Conservation (phyloP, 2,797 vertebrate species). For the Simalia tracyae region DNA sequence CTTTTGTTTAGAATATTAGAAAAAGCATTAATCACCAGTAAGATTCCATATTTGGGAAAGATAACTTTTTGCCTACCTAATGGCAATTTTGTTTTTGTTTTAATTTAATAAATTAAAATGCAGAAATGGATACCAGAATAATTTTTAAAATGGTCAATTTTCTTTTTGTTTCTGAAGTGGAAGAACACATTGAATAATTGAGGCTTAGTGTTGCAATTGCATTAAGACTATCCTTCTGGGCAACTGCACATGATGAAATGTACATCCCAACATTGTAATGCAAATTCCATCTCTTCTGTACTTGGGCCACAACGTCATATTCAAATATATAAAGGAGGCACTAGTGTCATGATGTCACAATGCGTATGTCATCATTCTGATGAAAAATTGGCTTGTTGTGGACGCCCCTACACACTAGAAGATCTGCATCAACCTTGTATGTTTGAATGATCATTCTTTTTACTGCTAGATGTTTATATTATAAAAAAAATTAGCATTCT, state of each 20-base stretch:
- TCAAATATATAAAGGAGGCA: no score
- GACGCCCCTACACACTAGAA: no score
- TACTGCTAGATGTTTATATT: not conserved
- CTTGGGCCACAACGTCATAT: no score
- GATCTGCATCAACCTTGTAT: no score
- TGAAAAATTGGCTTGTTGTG: no score
- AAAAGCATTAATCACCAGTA: not conserved
- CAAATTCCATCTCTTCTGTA: no score
- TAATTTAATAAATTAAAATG: not conserved
- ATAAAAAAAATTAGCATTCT: no score
- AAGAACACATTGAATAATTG: not conserved
- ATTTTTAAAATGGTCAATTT: not conserved
- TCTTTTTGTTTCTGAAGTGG: not conserved
- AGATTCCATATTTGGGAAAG: slow-evolving; percentile 1
- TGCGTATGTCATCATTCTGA: no score
- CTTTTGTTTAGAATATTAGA: not conserved
- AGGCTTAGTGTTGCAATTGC: not conserved
- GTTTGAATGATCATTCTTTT: no score
- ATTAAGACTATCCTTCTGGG: not conserved
- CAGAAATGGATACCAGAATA: not conserved
- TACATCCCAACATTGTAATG: no score
- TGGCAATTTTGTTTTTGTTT: not conserved
- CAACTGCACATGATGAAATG: no score
- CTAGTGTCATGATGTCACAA: no score
- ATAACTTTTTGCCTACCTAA: not conserved